These are phyloP conservation scores for Tor tambroides DNA, from an alignment of 2,113 vertebrate genomes.

Conservation along the genomic window DNA sequence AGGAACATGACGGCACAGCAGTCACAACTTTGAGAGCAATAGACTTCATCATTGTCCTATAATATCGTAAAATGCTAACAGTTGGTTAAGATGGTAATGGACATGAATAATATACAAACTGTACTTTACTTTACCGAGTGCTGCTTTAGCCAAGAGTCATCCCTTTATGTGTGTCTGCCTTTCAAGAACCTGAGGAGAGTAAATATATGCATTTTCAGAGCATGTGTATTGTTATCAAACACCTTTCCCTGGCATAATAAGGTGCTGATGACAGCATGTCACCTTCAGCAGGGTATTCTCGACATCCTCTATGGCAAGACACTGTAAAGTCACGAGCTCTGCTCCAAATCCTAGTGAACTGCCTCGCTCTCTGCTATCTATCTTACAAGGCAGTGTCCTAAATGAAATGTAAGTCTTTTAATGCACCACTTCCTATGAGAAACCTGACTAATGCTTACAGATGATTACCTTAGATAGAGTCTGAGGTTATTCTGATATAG, in stretches of 20 bases:
- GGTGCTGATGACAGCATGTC: neutral
- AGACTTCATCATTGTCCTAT: conserved; percentile 19
- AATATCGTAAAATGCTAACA: neutral
- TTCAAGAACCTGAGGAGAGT: conserved; percentile 23
- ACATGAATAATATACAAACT: conserved; percentile 27
- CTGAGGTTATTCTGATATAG: neutral
- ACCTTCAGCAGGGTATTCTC: neutral
- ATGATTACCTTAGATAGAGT: neutral
- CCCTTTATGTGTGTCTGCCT: neutral
- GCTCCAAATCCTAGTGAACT: neutral
- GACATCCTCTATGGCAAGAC: neutral
- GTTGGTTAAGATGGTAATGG: neutral
- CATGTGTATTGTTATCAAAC: neutral
- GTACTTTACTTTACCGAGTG: neutral
- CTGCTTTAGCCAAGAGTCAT: neutral
- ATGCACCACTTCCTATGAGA: neutral
- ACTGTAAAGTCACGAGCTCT: neutral
- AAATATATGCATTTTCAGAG: conserved; percentile 11
- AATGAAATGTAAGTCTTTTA: neutral
- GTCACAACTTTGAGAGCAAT: conserved; percentile 20
- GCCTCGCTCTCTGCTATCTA: neutral
- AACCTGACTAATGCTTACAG: neutral
- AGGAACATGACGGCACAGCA: conserved; percentile 22
- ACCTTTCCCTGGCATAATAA: neutral
- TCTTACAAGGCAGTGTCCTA: neutral